Evolutionary conservation across 2,113 vertebrate genomes (phyloP).

Genomic region (Brachypodius melanocephalos): DNA sequence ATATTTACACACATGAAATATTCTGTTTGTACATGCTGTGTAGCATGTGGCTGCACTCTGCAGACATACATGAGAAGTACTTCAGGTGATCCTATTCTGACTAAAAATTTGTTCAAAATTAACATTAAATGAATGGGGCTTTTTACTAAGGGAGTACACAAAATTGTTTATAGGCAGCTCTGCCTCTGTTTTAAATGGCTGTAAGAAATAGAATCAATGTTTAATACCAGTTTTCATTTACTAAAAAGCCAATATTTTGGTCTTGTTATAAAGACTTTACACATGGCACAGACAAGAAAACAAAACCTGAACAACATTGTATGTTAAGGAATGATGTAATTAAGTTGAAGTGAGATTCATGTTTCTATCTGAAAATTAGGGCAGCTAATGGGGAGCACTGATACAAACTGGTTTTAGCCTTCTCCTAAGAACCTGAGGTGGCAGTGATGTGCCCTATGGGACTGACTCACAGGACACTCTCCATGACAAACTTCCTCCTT

Average conservation of each 20-base stretch:
- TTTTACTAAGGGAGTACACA: neutral
- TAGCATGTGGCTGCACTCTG: neutral
- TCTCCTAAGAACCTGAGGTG: conserved; percentile 25
- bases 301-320: conserved; percentile 13
- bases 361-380: conserved; percentile 48
- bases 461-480: conserved; percentile 21
- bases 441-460: conserved; percentile 43
- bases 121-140: rapidly evolving
- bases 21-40: neutral
- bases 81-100: neutral
- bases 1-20: neutral
- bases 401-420: conserved; percentile 40
- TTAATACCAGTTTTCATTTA: neutral
- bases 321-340: neutral
- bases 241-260: neutral
- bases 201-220: neutral
- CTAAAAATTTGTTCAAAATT: neutral
- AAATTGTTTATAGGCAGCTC: neutral
- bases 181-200: neutral
- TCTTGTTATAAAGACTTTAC: neutral
- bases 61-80: neutral
- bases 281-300: neutral
- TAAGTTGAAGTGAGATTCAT: conserved; percentile 54
- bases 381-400: conserved; percentile 35
- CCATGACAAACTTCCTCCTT: conserved; percentile 18